These are phyloP conservation scores for Montipora sp. DNA, from an alignment of 64 coral and sea anemone genomes.

Conservation along the genomic window DNA sequence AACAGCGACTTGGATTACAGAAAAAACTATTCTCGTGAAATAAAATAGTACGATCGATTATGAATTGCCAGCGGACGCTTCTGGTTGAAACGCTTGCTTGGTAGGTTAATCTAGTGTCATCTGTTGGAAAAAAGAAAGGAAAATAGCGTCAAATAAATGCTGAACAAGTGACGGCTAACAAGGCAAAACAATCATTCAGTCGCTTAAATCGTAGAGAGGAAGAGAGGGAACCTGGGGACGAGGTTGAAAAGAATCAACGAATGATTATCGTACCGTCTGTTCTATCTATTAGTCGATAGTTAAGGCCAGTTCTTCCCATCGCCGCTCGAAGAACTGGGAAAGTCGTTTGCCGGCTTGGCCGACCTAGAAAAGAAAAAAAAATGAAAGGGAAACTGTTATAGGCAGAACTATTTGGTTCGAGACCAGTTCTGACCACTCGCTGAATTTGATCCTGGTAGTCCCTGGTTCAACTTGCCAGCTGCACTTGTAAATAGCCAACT, in stretches of 20 bases:
- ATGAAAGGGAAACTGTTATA: neutral
- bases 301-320: conserved; percentile 84
- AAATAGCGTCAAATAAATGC: neutral
- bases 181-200: neutral
- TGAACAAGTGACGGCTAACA: neutral
- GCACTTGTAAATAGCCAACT: too few species aligned
- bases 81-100: neutral
- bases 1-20: conserved; percentile 40
- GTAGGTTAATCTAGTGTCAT: neutral
- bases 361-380: conserved; percentile 60
- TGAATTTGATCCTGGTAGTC: too few species aligned
- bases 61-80: neutral
- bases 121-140: neutral
- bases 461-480: too few species aligned
- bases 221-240: too few species aligned
- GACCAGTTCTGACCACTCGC: too few species aligned
- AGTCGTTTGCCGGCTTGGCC: conserved; percentile 96
- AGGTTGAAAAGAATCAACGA: neutral
- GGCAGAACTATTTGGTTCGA: too few species aligned
- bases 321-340: conserved; percentile 88
- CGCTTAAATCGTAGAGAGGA: neutral
- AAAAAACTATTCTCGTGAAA: neutral
- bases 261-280: neutral
- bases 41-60: neutral
- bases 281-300: conserved; percentile 11